phyloP scores from a whole-genome alignment of 2,113 vertebrate species.

The Coturnix japonica region DNA sequence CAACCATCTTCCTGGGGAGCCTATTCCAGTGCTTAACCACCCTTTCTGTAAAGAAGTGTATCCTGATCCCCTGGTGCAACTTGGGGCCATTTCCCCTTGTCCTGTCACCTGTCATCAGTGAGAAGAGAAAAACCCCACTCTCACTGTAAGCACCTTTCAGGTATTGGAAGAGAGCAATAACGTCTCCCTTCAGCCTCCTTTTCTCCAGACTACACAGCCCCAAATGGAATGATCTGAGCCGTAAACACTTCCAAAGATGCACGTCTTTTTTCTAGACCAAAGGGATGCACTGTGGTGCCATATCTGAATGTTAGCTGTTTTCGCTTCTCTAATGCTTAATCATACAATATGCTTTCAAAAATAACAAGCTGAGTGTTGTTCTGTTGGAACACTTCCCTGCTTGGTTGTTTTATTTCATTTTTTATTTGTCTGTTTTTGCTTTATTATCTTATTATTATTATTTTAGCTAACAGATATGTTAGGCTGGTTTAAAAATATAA shows the following conservation, averaged over 20 bases:
- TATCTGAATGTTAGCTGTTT: neutral
- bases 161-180: no score
- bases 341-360: neutral
- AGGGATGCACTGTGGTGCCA: neutral
- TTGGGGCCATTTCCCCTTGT: no score
- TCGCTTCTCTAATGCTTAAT: neutral
- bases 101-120: no score
- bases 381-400: neutral
- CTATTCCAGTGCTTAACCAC: no score
- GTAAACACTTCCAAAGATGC: neutral
- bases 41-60: no score
- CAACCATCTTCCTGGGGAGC: no score
- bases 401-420: neutral
- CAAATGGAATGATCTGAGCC: neutral
- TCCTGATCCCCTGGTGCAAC: no score
- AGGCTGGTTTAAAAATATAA: neutral
- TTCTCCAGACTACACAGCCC: no score
- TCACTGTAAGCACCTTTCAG: no score
- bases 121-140: no score
- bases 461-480: neutral
- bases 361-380: neutral
- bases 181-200: no score
- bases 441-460: neutral
- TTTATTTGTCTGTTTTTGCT: neutral
- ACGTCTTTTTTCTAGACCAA: neutral